Evolutionary conservation across 2,888 invertebrate species (phyloP).

Genomic region (Catonia carolina): DNA sequence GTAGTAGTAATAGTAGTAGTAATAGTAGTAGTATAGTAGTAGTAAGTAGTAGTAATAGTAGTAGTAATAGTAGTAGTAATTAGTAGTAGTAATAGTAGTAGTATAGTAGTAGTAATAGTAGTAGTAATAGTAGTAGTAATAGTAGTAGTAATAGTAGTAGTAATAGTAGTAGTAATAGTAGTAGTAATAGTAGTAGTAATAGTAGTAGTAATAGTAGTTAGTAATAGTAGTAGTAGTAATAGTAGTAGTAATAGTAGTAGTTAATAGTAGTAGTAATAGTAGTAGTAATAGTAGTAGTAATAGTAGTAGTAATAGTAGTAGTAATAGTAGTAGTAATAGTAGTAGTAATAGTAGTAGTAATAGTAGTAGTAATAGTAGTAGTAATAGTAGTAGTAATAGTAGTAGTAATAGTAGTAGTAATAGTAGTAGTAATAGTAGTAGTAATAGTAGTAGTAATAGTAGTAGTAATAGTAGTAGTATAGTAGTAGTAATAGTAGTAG

Average conservation of each 20-base stretch:
- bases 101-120: no score
- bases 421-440: conserved; percentile 1
- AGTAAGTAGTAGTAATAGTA: no score
- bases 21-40: no score
- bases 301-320: conserved; percentile 1
- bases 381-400: neutral
- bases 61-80: no score
- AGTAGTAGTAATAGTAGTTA: no score
- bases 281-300: neutral
- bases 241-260: neutral
- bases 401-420: conserved; percentile 1
- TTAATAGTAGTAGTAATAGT: conserved; percentile 2
- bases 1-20: no score
- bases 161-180: no score
- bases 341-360: neutral
- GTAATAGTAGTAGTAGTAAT: neutral
- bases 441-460: conserved; percentile 1
- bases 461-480: conserved; percentile 7
- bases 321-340: conserved; percentile 5
- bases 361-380: neutral
- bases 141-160: no score
- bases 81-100: no score
- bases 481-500: no score
- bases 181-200: no score
- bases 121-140: no score